Conservation (phyloP, 2,797 vertebrate species). For the Schizopygopsis pylzovi region DNA sequence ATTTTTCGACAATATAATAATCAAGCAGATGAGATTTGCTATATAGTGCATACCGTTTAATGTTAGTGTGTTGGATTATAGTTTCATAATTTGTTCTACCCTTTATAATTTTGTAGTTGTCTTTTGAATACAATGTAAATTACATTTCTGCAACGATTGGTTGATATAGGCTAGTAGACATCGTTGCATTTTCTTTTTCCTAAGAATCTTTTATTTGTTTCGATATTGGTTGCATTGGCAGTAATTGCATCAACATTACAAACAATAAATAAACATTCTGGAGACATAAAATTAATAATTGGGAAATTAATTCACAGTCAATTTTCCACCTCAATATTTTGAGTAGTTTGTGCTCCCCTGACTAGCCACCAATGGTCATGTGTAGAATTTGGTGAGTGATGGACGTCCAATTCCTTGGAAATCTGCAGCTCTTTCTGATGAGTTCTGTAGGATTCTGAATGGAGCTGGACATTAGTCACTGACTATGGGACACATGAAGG, state of each 20-base stretch:
- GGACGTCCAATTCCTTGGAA: background rate
- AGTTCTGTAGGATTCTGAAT: slow-evolving; percentile 4
- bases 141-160: background rate
- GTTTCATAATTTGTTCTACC: background rate
- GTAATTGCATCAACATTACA: background rate
- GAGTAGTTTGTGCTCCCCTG: background rate
- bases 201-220: too few relatives aligned
- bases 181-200: background rate
- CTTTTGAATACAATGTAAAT: background rate
- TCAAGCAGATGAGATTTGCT: too few relatives aligned
- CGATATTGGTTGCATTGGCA: background rate
- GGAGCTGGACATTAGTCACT: slow-evolving; percentile 23
- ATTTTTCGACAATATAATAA: too few relatives aligned
- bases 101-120: background rate
- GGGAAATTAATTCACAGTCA: background rate
- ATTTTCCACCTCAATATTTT: background rate
- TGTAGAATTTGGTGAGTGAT: slow-evolving; percentile 13
- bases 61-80: too few relatives aligned
- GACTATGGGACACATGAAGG: background rate
- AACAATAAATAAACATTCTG: background rate
- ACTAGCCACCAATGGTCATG: background rate
- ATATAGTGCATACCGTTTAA: too few relatives aligned
- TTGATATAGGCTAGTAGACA: background rate
- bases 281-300: background rate
- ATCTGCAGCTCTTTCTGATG: background rate